These are phyloP conservation scores for Stegastes partitus DNA, from an alignment of 2,113 vertebrate genomes.

Conservation along the genomic window DNA sequence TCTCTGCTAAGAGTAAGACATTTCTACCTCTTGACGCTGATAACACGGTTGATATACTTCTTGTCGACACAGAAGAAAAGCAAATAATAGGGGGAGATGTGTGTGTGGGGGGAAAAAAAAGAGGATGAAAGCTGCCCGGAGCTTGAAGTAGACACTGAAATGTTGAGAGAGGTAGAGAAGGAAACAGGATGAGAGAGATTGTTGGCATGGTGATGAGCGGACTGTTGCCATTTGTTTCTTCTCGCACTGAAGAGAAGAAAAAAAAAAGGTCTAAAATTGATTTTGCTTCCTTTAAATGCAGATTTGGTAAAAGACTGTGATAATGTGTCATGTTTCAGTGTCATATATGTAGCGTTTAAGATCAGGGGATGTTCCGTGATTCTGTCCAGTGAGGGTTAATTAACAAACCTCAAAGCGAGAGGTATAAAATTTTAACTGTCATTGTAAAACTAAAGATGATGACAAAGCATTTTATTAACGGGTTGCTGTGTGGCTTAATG, in stretches of 20 bases:
- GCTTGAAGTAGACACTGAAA: slow-evolving; percentile 14
- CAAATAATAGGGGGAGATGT: slow-evolving; percentile 11
- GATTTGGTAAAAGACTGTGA: not conserved
- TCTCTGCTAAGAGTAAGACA: not conserved
- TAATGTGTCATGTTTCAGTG: not conserved
- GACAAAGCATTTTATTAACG: too few relatives aligned
- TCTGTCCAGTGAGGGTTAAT: not conserved
- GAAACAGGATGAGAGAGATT: slow-evolving; percentile 35
- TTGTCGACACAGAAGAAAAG: not conserved
- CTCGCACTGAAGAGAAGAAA: slow-evolving; percentile 14
- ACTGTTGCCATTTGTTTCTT: slow-evolving; percentile 34
- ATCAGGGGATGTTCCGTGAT: slow-evolving; percentile 3
- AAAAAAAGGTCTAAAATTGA: slow-evolving; percentile 13
- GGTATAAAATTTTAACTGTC: too few relatives aligned
- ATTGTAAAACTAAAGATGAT: too few relatives aligned
- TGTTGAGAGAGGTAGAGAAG: slow-evolving; percentile 18
- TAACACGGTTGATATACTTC: slow-evolving; percentile 12
- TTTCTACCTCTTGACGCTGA: slow-evolving; percentile 1
- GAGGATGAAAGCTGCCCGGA: slow-evolving; percentile 13
- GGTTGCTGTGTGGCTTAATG: too few relatives aligned
- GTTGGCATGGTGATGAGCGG: slow-evolving; percentile 66
- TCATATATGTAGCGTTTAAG: not conserved
- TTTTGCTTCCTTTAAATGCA: not conserved
- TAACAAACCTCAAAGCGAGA: not conserved
- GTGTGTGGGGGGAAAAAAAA: not conserved